Percentiles rank a stretch among this genome's conserved stretches.
These are phyloP conservation scores for Atractosteus spatula DNA, from an alignment of 2,113 vertebrate species.

Conservation along the genomic window DNA sequence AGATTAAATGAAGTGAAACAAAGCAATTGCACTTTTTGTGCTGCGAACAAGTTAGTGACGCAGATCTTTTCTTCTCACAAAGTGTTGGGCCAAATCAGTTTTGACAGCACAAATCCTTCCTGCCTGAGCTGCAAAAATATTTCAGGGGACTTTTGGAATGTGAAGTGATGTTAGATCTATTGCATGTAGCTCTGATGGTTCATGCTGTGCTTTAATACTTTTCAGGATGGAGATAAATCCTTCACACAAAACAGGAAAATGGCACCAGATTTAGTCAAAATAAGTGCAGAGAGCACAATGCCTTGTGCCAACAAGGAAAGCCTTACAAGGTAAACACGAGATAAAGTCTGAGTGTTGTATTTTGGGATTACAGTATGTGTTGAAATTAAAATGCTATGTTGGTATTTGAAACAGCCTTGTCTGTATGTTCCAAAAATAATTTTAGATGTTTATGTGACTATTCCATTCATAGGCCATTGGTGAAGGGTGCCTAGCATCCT, in stretches of 20 bases:
- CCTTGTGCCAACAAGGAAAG: conserved; percentile 7
- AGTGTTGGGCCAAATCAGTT: conserved; percentile 4
- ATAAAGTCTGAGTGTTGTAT: conserved; percentile 26
- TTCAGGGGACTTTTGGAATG: background rate
- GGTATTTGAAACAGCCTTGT: conserved; percentile 26
- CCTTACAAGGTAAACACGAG: conserved; percentile 26
- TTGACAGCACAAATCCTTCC: conserved; percentile 20
- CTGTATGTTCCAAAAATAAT: conserved; percentile 5
- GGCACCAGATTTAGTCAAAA: conserved; percentile 28
- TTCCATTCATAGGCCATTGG: background rate
- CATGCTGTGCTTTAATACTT: conserved; percentile 1
- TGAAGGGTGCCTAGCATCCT: conserved; percentile 8
- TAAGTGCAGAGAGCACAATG: conserved; percentile 17
- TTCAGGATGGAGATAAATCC: conserved; percentile 15
- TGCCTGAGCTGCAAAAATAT: background rate
- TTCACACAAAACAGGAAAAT: conserved; percentile 28
- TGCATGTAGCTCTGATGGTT: background rate
- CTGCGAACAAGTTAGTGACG: background rate
- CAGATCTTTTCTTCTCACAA: background rate
- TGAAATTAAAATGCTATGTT: conserved; percentile 11
- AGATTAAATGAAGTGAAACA: background rate
- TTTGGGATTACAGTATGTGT: conserved; percentile 28
- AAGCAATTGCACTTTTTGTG: background rate
- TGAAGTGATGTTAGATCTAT: background rate
- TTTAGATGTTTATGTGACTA: conserved; percentile 8